phyloP scores from a whole-genome alignment of 2,113 vertebrate species.

The Lophochroa leadbeateri region DNA sequence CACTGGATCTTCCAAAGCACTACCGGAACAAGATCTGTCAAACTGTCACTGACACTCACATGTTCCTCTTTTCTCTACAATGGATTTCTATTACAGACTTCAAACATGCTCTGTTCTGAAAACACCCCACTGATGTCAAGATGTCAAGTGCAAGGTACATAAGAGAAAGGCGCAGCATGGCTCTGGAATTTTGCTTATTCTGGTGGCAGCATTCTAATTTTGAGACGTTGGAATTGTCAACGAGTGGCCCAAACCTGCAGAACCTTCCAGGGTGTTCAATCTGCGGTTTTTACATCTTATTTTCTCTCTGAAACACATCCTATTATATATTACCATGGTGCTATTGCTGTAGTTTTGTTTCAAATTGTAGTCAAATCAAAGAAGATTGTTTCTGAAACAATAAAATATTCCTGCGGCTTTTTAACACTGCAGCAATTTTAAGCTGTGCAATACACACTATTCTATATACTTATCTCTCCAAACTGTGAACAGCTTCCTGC shows the following conservation, averaged over 20 bases:
- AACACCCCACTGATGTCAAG: conserved; percentile 36
- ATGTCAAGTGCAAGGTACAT: neutral
- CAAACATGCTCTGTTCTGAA: conserved; percentile 14
- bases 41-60: neutral
- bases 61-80: neutral
- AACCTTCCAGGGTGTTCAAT: conserved; percentile 20
- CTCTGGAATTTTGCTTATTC: conserved; percentile 27
- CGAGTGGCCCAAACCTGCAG: neutral
- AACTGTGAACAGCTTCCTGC: neutral
- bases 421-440: neutral
- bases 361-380: conserved; percentile 9
- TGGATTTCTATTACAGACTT: conserved; percentile 13
- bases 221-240: conserved; percentile 3
- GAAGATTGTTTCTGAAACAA: neutral
- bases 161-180: conserved; percentile 16
- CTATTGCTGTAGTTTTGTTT: neutral
- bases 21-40: neutral
- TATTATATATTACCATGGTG: neutral
- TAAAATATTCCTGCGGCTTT: conserved; percentile 2
- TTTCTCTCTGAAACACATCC: conserved; percentile 7
- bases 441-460: neutral
- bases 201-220: neutral
- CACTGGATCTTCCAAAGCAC: neutral
- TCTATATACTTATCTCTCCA: neutral
- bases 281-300: neutral